Base-by-base conservation (phyloP, 1,140 invertebrate genomes). In the Teleopsis dalmanni region DNA sequence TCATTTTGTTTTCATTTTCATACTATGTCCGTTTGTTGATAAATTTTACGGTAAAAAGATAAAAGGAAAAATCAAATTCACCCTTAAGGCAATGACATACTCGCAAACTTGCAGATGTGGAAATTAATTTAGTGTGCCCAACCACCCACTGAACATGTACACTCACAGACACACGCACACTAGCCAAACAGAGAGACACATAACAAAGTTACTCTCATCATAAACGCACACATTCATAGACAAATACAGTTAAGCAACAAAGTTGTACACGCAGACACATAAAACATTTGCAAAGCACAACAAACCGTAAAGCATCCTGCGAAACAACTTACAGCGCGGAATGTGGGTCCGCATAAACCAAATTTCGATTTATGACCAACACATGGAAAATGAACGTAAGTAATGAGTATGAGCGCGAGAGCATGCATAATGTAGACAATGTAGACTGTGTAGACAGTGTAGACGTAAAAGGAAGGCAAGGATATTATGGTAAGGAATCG, bases 341-440 rank as follows among this genome's bases (percentile, higher is more conserved):
- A 35, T 25, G 25, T 25, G 22, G 23, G 22, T 19, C 27, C 50
- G 60, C 62, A 66, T 62, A 66, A 64, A 65, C 56, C 57, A 61
- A 56, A 62, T 58, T 67, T 60, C 64, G 61, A 67, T 67, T 67
- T 67, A 67, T 67, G 64, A 67, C 64, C 61, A 67, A 55, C 44
- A 50, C 52, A 54, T 40, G 37, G 45, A 48, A 48, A 50, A 40
- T 40, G 19, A 7, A 5, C 7, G 18, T 25, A 16, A 4, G 4
- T 19, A 16, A 10, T 19, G 5, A 16, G 36, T 13, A 21, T 21
- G 26, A 41, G 49, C 48, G 44, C 33, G 34, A 47, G 16, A 46
- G 44, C 43, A 48, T 13, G 7, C 29, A 21, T 10, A 18, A n/a
- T 21, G 37, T 40, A 13, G 27, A 8, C 27, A 29, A 29, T 21